Percentiles rank a stretch among this genome's conserved stretches.
These are phyloP conservation scores for Smutsia temminckii DNA, from an alignment of 2,797 vertebrate genomes.

Conservation along the genomic window DNA sequence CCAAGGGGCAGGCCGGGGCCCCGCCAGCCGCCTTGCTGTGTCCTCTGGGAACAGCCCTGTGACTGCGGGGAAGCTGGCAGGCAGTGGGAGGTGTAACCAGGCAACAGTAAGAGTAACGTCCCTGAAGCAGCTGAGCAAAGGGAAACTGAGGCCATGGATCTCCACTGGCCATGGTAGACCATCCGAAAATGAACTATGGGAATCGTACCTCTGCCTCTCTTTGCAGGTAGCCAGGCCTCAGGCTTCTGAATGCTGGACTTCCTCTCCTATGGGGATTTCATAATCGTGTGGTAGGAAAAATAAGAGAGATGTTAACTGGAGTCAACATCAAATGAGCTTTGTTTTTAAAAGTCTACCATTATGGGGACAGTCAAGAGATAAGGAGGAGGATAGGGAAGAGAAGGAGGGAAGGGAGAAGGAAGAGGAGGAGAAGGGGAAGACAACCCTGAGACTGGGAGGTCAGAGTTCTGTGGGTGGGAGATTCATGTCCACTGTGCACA, in stretches of 20 bases:
- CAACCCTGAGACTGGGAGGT: background rate
- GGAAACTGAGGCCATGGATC: fast-evolving
- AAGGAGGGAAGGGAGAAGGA: no score
- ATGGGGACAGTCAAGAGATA: background rate
- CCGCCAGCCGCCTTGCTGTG: background rate
- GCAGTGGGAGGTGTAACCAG: background rate
- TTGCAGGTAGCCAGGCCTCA: background rate
- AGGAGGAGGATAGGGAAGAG: background rate
- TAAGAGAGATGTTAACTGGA: background rate
- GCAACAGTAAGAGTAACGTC: background rate
- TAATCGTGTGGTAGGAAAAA: background rate
- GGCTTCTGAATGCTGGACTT: background rate
- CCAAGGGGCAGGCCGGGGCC: background rate
- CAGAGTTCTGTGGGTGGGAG: background rate
- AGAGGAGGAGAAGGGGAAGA: no score
- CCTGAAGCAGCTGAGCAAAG: background rate
- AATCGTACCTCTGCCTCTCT: background rate
- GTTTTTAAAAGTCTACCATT: background rate
- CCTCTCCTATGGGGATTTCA: background rate
- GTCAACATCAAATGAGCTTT: background rate
- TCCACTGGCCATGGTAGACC: background rate
- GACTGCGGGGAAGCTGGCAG: background rate
- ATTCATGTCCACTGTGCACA: background rate
- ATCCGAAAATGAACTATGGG: background rate
- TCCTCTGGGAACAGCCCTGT: background rate